Base-by-base conservation (phyloP, 1,140 invertebrate genomes). In the Chionoecetes opilio region DNA sequence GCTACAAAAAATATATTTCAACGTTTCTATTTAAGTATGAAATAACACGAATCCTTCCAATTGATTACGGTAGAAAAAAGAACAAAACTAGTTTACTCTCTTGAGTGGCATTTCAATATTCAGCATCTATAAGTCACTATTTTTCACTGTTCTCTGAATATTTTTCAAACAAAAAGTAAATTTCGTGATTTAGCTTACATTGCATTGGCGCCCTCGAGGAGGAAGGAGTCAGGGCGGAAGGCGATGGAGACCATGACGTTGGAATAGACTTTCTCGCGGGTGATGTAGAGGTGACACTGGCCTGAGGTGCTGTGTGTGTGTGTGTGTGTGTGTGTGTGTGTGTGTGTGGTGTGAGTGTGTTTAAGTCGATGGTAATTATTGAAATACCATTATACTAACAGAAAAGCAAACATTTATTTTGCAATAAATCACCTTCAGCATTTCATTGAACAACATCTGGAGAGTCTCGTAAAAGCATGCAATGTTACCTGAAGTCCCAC, bases 401-500 rank as follows among this genome's bases (percentile, higher is more conserved):
- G 46, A 53, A 9, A 53, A 53, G 46, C 11, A 9, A 9, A 53
- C 9, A 1, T 53, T 53, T 53, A 53, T 53, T 14, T 53, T 3
- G 11, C 21, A 53, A 0, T 53, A 53, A 9, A 53, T 2, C 9
- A 53, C 21, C 11, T 53, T 9, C 46, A 53, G 46, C 21, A 9
- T 53, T 53, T 3, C 11, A 14, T 53, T 53, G 21, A 53, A 53
- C 46, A 53, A 14, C 46, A 53, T 9, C 46, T 2, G 11, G 46
- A 53, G 46, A n/a, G n/a, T n/a, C n/a, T n/a, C n/a, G n/a, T 53
- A 53, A 0, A 2, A 3, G 2, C 46, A 2, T 9, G 8, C 46
- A 53, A 14, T 9, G 46, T 53, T 46, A 93, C 91, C 91, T 93
- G 82, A 93, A 93, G 63, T 93, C 91, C 91, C 91, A 93, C 11